Evolutionary conservation across 1,140 invertebrate species (phyloP).

Genomic region (Hestina assimilis): DNA sequence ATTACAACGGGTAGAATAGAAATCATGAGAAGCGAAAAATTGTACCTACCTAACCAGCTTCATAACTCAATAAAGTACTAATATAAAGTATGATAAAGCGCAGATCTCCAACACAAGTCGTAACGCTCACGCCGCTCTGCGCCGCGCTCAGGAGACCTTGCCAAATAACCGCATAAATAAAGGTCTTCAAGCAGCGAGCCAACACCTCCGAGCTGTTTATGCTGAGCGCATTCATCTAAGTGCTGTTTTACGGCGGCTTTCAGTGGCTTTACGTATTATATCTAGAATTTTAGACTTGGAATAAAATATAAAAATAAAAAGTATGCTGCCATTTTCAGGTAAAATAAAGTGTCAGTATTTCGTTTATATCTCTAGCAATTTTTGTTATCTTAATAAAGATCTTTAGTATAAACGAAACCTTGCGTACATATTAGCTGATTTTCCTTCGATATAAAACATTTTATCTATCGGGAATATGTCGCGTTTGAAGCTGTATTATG

Average conservation of each 20-base stretch:
- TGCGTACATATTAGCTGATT: no score
- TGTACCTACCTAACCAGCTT: not conserved
- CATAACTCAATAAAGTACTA: no score
- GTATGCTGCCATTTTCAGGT: not conserved
- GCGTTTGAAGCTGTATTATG: no score
- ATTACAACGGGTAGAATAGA: no score
- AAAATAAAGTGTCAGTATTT: no score
- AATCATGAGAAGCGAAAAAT: no score
- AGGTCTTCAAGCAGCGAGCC: constrained; percentile 6
- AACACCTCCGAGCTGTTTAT: constrained; percentile 4
- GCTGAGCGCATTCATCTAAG: not conserved
- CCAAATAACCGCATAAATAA: constrained; percentile 11
- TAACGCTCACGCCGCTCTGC: not conserved
- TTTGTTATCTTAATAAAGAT: no score
- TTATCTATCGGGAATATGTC: no score
- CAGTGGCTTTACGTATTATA: not conserved
- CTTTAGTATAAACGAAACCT: no score
- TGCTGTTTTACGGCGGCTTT: constrained; percentile 2
- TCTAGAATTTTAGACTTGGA: not conserved
- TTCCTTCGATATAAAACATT: no score
- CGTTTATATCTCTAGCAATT: no score
- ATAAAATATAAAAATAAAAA: not conserved
- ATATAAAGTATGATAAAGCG: not conserved
- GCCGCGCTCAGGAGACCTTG: not conserved
- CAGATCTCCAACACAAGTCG: not conserved